Evolutionary conservation across 2,113 vertebrate genomes (phyloP).

Genomic region (Gavia stellata): DNA sequence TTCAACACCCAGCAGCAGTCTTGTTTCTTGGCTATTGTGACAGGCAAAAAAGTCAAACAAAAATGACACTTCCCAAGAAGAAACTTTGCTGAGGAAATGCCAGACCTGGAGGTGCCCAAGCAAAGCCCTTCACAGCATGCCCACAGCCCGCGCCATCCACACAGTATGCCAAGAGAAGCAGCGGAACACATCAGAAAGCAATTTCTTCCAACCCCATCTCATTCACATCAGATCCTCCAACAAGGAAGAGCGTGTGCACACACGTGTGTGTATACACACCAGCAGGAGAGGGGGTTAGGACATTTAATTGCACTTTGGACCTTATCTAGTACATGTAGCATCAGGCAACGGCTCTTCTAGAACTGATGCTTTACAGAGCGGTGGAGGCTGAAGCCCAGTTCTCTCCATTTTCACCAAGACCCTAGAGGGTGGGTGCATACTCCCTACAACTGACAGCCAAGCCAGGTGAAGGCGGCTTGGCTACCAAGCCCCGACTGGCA

Average conservation of each 20-base stretch:
- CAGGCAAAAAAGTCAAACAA: neutral
- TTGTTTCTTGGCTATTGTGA: neutral
- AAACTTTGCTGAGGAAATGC: neutral
- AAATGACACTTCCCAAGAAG: neutral
- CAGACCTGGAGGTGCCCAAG: neutral
- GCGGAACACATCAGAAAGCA: neutral
- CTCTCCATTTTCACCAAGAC: neutral
- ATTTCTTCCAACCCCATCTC: neutral
- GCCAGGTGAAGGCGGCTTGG: neutral
- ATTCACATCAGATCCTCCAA: neutral
- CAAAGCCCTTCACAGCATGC: neutral
- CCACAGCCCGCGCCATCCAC: rapidly evolving
- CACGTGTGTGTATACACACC: rapidly evolving
- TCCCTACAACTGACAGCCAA: neutral
- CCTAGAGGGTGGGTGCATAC: rapidly evolving
- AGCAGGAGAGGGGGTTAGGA: neutral
- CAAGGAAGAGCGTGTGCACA: neutral
- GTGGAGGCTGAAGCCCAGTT: neutral
- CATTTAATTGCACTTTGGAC: neutral
- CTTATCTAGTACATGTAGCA: neutral
- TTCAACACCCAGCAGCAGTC: neutral
- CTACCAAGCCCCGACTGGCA: neutral
- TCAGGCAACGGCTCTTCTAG: neutral
- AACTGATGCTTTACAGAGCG: neutral
- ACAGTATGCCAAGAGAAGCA: neutral